Percentiles rank a stretch among this genome's conserved stretches.
phyloP scores from a whole-genome alignment of 1,140 invertebrate genomes.

The Diachasma alloeum region DNA sequence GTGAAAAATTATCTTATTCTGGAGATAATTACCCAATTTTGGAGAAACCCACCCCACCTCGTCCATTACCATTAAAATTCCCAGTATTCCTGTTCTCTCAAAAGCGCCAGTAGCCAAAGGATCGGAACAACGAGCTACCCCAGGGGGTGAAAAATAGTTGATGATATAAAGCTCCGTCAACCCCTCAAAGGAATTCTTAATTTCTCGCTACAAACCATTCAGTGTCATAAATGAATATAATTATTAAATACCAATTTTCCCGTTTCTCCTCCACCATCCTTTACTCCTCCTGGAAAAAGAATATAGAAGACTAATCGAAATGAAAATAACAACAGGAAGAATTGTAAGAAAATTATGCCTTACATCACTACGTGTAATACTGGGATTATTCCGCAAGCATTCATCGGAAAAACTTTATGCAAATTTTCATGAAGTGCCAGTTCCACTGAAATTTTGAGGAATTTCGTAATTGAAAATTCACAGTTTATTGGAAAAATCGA shows the following conservation, averaged over 20 bases:
- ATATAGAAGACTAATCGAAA: background rate
- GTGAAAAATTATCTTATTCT: too few species aligned
- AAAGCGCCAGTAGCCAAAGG: background rate
- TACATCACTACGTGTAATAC: too few species aligned
- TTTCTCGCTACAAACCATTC: background rate
- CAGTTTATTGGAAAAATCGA: too few species aligned
- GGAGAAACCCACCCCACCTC: too few species aligned
- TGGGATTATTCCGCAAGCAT: too few species aligned
- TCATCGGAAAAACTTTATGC: too few species aligned
- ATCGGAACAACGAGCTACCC: background rate
- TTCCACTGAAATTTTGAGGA: too few species aligned
- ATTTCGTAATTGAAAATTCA: too few species aligned
- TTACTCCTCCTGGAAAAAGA: background rate
- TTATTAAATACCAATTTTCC: background rate
- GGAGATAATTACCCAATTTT: too few species aligned
- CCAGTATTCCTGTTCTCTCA: background rate
- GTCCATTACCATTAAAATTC: background rate
- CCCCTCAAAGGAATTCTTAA: background rate
- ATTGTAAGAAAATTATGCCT: too few species aligned
- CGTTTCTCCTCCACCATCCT: background rate
- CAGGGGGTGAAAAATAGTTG: slow-evolving; percentile 23
- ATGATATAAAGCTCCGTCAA: background rate
- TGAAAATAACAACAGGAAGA: background rate
- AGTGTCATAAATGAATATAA: background rate
- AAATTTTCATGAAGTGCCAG: too few species aligned